Base-by-base conservation (phyloP, 2,797 vertebrate species). In the Falco berigora region DNA sequence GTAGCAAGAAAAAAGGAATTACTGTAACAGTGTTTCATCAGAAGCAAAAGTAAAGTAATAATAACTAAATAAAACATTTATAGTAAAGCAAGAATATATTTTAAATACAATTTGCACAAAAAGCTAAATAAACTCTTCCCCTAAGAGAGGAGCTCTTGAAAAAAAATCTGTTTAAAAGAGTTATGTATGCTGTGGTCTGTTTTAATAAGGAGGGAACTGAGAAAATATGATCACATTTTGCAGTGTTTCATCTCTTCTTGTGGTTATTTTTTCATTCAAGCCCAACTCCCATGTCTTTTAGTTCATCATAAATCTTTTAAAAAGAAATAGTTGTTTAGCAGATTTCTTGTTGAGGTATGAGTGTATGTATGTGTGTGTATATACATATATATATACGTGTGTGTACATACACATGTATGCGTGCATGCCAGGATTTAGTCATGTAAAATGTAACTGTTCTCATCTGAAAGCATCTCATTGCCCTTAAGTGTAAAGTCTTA, bases 21-120 rank as follows among this genome's bases (percentile, higher is more conserved):
- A 7, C 19, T 78, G 0, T 36, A 25, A 50, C 44, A 14, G 10
- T 9, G 8, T 55, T 91, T 79, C 7, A 3, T 36, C 0, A 0
- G 56, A 62, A 93, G 19, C 20, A 73, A 49, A 12, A 58, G 4
- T 11, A 7, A 52, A 78, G 19, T 46, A 56, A 44, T 46, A 56
- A 44, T 25, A 56, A 52, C 19, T 55, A 44, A 47, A 17, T 68
- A 53, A 86, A 78, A 24, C 5, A 14, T 59, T 15, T 59, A 2
- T 22, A 53, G 36, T 55, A 62, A 83, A 88, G 22, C 14, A 66
- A 42, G 40, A 79, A 79, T 47, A 69, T 27, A 4, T 68, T 89
- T 90, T n/a, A 13, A 87, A 79, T 34, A 44, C 5, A 12, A 12
- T 66, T 87, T 4, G 2, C 72, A 53, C 46, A 28, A 50, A 75